phyloP scores from a whole-genome alignment of 1,140 invertebrate genomes.

The Pantala flavescens region DNA sequence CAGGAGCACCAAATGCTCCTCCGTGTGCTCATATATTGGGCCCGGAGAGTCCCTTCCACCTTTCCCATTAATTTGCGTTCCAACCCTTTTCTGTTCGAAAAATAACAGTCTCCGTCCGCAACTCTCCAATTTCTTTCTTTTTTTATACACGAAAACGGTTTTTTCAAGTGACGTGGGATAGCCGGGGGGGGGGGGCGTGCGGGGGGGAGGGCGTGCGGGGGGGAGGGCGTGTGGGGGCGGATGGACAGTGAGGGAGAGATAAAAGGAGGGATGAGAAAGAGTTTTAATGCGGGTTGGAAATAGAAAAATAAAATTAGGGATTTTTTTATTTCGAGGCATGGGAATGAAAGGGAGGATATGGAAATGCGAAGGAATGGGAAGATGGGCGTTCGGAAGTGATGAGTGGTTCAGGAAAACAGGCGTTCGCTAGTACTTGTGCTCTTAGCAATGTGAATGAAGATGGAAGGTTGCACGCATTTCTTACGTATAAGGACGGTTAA shows the following conservation, averaged over 20 bases:
- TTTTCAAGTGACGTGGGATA: background rate
- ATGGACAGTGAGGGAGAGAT: background rate
- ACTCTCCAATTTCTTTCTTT: background rate
- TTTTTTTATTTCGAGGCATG: no score
- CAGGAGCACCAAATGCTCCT: no score
- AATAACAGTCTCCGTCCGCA: background rate
- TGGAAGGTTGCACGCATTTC: no score
- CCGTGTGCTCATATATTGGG: no score
- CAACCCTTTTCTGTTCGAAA: background rate
- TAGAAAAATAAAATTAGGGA: background rate
- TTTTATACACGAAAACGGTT: constrained; percentile 6
- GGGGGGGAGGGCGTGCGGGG: background rate
- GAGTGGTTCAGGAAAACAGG: no score
- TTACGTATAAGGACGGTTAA: no score
- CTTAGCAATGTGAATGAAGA: no score
- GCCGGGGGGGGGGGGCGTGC: background rate
- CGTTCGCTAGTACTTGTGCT: no score
- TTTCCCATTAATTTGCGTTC: constrained; percentile 6
- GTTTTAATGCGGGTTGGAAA: no score
- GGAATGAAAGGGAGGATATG: no score
- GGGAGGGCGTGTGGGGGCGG: background rate
- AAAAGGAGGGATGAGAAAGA: background rate
- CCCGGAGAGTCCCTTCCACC: background rate
- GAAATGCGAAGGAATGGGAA: no score
- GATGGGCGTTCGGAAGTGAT: no score